Evolutionary conservation across 1,140 invertebrate species (phyloP).

Genomic region (Bursaphelenchus mucronatus): DNA sequence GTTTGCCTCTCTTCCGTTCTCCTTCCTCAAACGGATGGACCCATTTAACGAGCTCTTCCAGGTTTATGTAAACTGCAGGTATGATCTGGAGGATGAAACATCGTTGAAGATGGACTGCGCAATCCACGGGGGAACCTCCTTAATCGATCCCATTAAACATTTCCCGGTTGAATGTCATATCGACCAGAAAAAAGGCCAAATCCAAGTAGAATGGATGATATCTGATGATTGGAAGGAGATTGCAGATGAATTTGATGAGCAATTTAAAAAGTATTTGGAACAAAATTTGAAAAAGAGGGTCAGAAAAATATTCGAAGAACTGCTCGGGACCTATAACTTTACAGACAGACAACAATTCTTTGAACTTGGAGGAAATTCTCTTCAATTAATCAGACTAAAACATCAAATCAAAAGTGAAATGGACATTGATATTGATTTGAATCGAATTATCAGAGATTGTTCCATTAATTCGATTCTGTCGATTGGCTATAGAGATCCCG

Average conservation of each 20-base stretch:
- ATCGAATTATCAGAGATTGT: not conserved
- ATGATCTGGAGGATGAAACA: conserved; percentile 18
- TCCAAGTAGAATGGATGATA: conserved; percentile 15
- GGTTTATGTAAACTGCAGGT: conserved; percentile 26
- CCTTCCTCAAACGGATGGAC: not conserved
- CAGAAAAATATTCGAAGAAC: not conserved
- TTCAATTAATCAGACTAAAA: conserved; percentile 13
- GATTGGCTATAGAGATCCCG: not conserved
- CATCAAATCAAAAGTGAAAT: not conserved
- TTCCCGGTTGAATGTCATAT: conserved; percentile 13
- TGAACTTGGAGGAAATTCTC: conserved; percentile 26
- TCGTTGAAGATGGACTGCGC: not conserved
- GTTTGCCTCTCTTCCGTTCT: conserved; percentile 12
- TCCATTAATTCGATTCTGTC: conserved; percentile 6
- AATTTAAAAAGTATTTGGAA: conserved; percentile 5
- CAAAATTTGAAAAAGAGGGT: conserved; percentile 1
- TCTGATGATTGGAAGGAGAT: not conserved
- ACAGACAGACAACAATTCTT: conserved; percentile 5
- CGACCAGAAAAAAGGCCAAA: not conserved
- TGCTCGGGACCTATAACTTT: not conserved
- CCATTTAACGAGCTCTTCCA: conserved; percentile 6
- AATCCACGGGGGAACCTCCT: not conserved
- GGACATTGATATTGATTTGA: conserved; percentile 7
- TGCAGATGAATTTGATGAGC: conserved; percentile 4
- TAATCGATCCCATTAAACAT: conserved; percentile 3